Percentiles rank a stretch among this genome's conserved stretches.
phyloP scores from a whole-genome alignment of 2,113 vertebrate species.

The Barbus barbus region DNA sequence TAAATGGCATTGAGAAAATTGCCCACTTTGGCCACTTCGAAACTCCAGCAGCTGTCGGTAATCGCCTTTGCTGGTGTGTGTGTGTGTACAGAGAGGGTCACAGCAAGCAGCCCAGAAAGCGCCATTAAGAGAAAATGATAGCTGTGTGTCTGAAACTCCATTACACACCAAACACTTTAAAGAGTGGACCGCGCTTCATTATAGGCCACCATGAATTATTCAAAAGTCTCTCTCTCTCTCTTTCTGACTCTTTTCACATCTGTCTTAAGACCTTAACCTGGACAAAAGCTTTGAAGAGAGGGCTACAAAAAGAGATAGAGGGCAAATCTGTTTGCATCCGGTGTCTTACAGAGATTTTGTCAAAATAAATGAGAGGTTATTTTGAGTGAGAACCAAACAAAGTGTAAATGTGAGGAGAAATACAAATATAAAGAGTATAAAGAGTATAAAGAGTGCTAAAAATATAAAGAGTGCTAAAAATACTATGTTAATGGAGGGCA shows the following conservation, averaged over 20 bases:
- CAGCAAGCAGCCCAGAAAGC: conserved; percentile 70
- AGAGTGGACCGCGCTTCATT: conserved; percentile 77
- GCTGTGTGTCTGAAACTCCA: conserved; percentile 80
- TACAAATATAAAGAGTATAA: conserved; percentile 1
- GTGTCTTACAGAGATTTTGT: background rate
- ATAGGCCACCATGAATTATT: conserved; percentile 77
- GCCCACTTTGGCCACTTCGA: conserved; percentile 77
- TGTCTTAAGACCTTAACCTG: conserved; percentile 43
- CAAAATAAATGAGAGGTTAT: background rate
- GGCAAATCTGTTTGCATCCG: background rate
- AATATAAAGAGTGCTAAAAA: conserved; percentile 14
- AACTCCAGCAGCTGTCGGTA: conserved; percentile 79
- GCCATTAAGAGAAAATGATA: conserved; percentile 82
- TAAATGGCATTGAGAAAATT: conserved; percentile 81
- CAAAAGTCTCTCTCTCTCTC: conserved; percentile 57
- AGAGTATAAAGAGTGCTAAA: too few species aligned
- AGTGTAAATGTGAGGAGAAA: conserved; percentile 2
- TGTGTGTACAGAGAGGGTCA: conserved; percentile 67
- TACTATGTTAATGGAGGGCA: conserved; percentile 29
- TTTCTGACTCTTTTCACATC: conserved; percentile 4
- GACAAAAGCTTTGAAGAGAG: background rate
- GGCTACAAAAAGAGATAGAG: background rate
- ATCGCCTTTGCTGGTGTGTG: conserved; percentile 59
- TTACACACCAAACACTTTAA: conserved; percentile 80
- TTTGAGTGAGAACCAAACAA: background rate